These are phyloP conservation scores for Phainopepla nitens DNA, from an alignment of 2,113 vertebrate genomes.

Conservation along the genomic window DNA sequence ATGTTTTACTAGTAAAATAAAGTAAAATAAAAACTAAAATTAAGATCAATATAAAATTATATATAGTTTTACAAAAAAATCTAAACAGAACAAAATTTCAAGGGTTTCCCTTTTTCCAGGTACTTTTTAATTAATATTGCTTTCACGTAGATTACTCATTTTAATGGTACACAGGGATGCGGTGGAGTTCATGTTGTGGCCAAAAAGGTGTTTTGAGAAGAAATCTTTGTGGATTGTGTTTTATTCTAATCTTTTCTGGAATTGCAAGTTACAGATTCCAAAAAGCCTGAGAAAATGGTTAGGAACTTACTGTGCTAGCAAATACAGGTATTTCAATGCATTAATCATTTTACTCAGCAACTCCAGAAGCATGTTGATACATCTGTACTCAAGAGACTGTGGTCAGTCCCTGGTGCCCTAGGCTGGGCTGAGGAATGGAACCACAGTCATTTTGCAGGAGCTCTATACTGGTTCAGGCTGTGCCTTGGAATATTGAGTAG, in stretches of 20 bases:
- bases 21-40: neutral
- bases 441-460: conserved; percentile 36
- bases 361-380: conserved; percentile 17
- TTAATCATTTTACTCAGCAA: conserved; percentile 39
- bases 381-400: conserved; percentile 10
- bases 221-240: neutral
- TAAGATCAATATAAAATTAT: neutral
- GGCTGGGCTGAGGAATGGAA: neutral
- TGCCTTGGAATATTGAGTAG: conserved; percentile 5
- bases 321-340: conserved; percentile 36
- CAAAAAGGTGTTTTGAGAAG: conserved; percentile 43
- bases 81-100: neutral
- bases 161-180: conserved; percentile 9
- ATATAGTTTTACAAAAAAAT: neutral
- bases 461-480: conserved; percentile 18
- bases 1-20: conserved; percentile 59
- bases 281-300: conserved; percentile 43
- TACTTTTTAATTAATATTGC: neutral
- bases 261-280: conserved; percentile 13
- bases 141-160: conserved; percentile 37
- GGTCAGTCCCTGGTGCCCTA: conserved; percentile 16
- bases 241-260: conserved; percentile 5
- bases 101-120: conserved; percentile 21
- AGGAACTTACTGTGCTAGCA: conserved; percentile 29
- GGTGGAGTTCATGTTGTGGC: conserved; percentile 11